phyloP scores from a whole-genome alignment of 1,140 invertebrate species.

The Drosophila parabipectinata region DNA sequence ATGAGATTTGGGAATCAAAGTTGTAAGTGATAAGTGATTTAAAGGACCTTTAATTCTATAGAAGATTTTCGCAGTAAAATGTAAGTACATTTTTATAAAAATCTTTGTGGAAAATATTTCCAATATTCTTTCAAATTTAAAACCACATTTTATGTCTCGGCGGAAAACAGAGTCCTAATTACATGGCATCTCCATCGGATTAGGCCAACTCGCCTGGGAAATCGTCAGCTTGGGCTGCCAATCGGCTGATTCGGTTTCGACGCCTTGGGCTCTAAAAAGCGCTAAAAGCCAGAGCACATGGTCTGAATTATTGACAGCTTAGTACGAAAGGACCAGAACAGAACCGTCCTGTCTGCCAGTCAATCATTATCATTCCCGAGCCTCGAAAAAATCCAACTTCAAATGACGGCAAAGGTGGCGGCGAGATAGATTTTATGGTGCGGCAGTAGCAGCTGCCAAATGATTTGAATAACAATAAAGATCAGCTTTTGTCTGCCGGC shows the following conservation, averaged over 20 bases:
- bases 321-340: constrained; percentile 24
- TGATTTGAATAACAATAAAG: constrained; percentile 82
- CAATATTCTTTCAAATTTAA: not conserved
- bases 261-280: constrained; percentile 43
- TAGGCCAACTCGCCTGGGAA: constrained; percentile 75
- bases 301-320: constrained; percentile 78
- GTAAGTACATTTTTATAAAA: too few species aligned
- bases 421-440: constrained; percentile 9
- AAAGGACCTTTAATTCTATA: too few species aligned
- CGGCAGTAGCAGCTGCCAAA: constrained; percentile 50
- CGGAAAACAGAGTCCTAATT: constrained; percentile 50
- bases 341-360: constrained; percentile 44
- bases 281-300: constrained; percentile 66
- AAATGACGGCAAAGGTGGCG: constrained; percentile 18
- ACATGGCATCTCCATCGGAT: constrained; percentile 65
- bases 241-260: constrained; percentile 14
- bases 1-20: constrained; percentile 4
- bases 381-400: constrained; percentile 30
- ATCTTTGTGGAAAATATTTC: too few species aligned
- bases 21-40: not conserved
- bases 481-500: constrained; percentile 62
- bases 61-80: too few species aligned
- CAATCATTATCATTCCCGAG: constrained; percentile 70
- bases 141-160: constrained; percentile 17
- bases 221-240: constrained; percentile 63